Evolutionary conservation across 2,113 vertebrate species (phyloP).

Genomic region (Gulo gulo): DNA sequence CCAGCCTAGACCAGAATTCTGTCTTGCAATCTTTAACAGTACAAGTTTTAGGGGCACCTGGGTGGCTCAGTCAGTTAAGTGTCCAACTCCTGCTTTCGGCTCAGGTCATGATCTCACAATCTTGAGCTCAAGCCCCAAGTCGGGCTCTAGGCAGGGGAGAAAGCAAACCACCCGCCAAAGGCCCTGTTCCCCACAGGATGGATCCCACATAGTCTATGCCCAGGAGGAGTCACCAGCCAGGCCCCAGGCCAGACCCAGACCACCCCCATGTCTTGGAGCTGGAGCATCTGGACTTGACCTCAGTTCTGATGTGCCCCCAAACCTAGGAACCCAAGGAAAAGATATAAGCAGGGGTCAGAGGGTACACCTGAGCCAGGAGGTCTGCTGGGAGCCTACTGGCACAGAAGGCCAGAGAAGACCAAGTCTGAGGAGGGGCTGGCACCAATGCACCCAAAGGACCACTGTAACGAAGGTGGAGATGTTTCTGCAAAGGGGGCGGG

Average conservation of each 20-base stretch:
- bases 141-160: not conserved
- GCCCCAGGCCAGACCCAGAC: not conserved
- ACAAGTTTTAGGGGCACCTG: not conserved
- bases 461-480: not conserved
- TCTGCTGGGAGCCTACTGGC: not conserved
- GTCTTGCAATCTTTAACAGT: not conserved
- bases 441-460: not conserved
- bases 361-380: not conserved
- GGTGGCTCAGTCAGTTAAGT: not conserved
- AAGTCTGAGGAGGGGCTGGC: not conserved
- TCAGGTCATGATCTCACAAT: not conserved
- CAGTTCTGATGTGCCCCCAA: not conserved
- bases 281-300: not conserved
- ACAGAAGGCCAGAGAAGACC: not conserved
- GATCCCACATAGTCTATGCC: not conserved
- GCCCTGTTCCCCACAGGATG: not conserved
- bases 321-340: not conserved
- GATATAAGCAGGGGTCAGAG: too few species aligned
- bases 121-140: not conserved
- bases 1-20: not conserved
- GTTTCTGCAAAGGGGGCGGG: not conserved
- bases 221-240: not conserved
- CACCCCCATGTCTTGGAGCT: not conserved
- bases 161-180: not conserved
- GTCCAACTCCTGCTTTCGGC: not conserved